Conservation (phyloP, 2,113 vertebrate species). For the Melanerpes aurifrons region DNA sequence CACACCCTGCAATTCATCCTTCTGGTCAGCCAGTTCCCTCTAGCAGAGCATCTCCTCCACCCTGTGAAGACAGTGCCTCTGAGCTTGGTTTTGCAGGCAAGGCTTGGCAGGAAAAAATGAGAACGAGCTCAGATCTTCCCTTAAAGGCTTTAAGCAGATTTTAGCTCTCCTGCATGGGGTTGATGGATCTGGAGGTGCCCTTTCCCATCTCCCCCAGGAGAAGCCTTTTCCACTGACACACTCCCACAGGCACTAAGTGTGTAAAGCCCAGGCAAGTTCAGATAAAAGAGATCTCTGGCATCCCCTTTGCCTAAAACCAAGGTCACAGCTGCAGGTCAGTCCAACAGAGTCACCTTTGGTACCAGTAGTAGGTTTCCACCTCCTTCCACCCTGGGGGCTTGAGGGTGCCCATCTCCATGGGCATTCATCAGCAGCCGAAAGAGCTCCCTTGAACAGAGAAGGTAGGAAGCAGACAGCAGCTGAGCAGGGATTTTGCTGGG, state of each 20-base stretch:
- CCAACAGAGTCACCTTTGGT: background rate
- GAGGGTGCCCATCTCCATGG: background rate
- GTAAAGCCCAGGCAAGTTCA: background rate
- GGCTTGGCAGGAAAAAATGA: background rate
- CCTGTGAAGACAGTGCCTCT: background rate
- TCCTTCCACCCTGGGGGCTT: background rate
- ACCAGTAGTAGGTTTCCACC: background rate
- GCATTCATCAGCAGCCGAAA: background rate
- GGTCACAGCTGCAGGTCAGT: background rate
- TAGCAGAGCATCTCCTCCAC: background rate
- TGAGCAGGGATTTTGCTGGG: background rate
- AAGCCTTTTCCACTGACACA: background rate
- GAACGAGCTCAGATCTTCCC: background rate
- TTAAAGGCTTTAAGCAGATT: background rate
- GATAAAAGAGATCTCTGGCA: background rate
- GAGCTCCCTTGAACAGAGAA: background rate
- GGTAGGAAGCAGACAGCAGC: rapidly evolving
- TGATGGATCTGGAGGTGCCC: background rate
- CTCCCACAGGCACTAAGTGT: background rate
- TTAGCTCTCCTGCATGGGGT: background rate
- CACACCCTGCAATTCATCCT: background rate
- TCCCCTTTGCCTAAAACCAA: background rate
- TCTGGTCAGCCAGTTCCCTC: rapidly evolving
- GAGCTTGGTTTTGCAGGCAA: rapidly evolving
- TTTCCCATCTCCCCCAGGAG: background rate